Evolutionary conservation across 64 coral and sea anemone genomes (phyloP).

Genomic region (Actinia equina): DNA sequence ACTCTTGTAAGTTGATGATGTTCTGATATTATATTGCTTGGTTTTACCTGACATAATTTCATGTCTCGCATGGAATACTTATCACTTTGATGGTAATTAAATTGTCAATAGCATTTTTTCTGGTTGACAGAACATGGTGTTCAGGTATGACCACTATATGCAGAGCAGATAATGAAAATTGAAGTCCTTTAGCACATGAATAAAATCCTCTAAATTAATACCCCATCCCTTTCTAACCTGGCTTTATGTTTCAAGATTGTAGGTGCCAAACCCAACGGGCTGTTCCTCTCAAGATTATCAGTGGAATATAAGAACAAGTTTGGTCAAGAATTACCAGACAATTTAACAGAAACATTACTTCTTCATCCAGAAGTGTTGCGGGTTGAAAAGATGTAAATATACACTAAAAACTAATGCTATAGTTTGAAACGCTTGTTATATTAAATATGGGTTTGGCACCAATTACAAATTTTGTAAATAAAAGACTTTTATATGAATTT

Average conservation of each 20-base stretch:
- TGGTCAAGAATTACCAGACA: conserved; percentile 39
- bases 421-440: too few species aligned
- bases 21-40: too few species aligned
- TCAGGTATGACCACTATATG: too few species aligned
- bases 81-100: too few species aligned
- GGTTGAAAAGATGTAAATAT: neutral
- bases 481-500: too few species aligned
- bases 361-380: neutral
- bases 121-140: too few species aligned
- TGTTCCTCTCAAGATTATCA: conserved; percentile 52
- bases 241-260: conserved; percentile 29
- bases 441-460: too few species aligned
- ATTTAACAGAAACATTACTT: conserved; percentile 15
- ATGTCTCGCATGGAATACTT: too few species aligned
- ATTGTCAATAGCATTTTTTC: too few species aligned
- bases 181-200: neutral
- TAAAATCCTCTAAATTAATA: neutral
- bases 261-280: conserved; percentile 47
- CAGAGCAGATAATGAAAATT: neutral
- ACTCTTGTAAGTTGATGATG: neutral
- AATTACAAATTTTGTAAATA: too few species aligned
- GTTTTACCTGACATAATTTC: too few species aligned
- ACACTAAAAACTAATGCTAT: neutral
- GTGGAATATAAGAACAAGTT: conserved; percentile 65
- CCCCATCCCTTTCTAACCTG: neutral